Evolutionary conservation across 2,888 invertebrate genomes (phyloP), one percentile per base, ranked within the genome.

Genomic region (Omphaloscelis lunosa): DNA sequence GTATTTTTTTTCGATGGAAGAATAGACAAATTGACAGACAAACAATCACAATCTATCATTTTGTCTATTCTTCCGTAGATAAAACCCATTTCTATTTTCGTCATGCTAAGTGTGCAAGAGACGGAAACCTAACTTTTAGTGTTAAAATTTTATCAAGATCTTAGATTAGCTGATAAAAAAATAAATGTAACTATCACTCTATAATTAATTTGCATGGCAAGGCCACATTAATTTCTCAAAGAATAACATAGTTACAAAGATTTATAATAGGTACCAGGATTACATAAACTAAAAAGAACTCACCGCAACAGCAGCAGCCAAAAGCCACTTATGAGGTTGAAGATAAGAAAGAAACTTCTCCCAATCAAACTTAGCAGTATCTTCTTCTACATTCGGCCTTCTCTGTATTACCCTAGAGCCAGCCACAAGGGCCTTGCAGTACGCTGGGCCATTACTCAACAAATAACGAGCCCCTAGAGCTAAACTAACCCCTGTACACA

Each of bases 261-360:
- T 23, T 53, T 23, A 58, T 34, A 20, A 51, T 0, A 23, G 8
- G 17, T 39, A 61, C 45, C 27, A 65, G 51, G 7, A 9, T 5
- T 0, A 17, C n/a, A 51, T 17, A 34, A 63, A 23, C 15, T 9
- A 2, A 3, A 15, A 56, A 45, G 2, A 34, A 97, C 98, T 97
- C 95, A 99, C 99, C 89, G 97, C 97, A 89, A 99, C 97, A 77
- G 99, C 99, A 75, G 98, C 97, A 11, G 98, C 90, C 72, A 99
- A 97, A 84, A 98, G 97, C 97, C 98, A 98, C 80, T 98, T 95
- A 93, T 99, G 98, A 41, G 98, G 98, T 90, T 97, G 96, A 4
- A 99, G 93, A 91, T 99, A 98, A 23, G 95, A 91, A 93, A 98
- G 97, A 82, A 99, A 97, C 80, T 97, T 97, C 34, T 93, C 96